Evolutionary conservation across 2,888 invertebrate species (phyloP), one percentile per base, ranked within the genome.

Genomic region (Eupelmus urozonus): DNA sequence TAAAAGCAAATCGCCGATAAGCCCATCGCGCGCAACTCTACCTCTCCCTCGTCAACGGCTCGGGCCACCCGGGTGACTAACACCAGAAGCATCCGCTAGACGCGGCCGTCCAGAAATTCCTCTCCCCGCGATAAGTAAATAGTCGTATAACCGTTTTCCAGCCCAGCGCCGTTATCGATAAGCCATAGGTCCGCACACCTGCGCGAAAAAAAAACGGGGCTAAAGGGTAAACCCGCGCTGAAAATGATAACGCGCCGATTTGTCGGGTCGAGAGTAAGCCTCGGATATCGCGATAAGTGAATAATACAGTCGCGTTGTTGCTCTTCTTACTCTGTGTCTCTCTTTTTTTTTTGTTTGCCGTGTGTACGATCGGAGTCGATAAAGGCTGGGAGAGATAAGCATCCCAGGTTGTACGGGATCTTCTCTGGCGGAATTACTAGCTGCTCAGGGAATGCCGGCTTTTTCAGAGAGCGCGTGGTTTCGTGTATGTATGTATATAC

Each of bases 1-100:
- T 78, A 69, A 73, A 78, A 78, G 72, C 67, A 55, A 72, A 73
- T 72, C 53, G 29, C 20, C 60, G 77, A 77, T 77, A 72, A 77
- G 73, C 60, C 23, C 25, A 5, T 18, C 7, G 34, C 49, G 45
- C 40, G 27, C 11, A 42, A 27, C 49, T 51, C 40, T 66, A n/a
- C n/a, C n/a, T n/a, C n/a, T n/a, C n/a, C n/a, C n/a, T n/a, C n/a
- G n/a, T n/a, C n/a, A n/a, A n/a, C n/a, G n/a, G n/a, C n/a, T n/a
- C n/a, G n/a, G n/a, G n/a, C 75, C 62, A 60, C 66, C 71, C 60
- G 65, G 34, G 55, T 75, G 78, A 79, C 66, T 71, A 79, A 75
- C 42, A 66, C 60, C 57, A 71, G 60, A 55, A 71, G 70, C 65
- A 69, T 63, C 51, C 53, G 1, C 25, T 11, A 23, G 11, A 4